Evolutionary conservation across 2,113 vertebrate genomes (phyloP), one percentile per base, ranked within the genome.

Genomic region (Leptocoma aspasia): DNA sequence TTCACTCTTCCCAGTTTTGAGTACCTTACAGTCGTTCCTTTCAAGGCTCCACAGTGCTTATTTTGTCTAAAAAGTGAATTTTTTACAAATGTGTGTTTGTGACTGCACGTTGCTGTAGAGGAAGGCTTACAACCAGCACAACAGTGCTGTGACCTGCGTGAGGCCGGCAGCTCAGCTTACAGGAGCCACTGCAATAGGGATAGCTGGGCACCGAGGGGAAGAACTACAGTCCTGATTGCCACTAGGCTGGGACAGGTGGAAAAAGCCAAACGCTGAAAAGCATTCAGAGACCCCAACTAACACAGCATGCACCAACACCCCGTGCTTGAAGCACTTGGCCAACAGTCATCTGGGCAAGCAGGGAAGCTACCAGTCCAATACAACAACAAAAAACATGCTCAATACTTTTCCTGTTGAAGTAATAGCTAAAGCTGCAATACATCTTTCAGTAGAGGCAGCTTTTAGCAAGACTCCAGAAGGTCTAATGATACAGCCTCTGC

Each of bases 1-100:
- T 73, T 71, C 2, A 1, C 13, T 77, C 22, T 65, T 61, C 24
- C 42, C 60, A 17, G 18, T 31, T 92, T 23, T 30, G 26, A 22
- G 13, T 37, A 69, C 1, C 0, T 77, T 42, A 37, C 4, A 2
- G 39, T 41, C 1, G 3, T 12, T 47, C 3, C 22, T 61, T 23
- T 70, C 30, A 61, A 35, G 11, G 30, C 17, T 86, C 35, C 64
- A 77, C 30, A 66, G 33, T 0, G 0, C 16, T 60, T 41, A 33
- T 17, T 27, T 83, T 66, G 13, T 49, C 12, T 23, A 41, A 63
- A 64, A 37, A 42, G 14, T 10, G 11, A 11, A 39, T 26, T 57
- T 84, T 63, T 85, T 28, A 54, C 4, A 70, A 70, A 35, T 3
- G 4, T 2, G 2, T 15, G 15, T 70, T 41, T 56, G 42, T 42